A percentile compares a stretch with the other conserved stretches of the same genome.
Conservation (phyloP, 2,113 vertebrate genomes). For the Corvus cornix region DNA sequence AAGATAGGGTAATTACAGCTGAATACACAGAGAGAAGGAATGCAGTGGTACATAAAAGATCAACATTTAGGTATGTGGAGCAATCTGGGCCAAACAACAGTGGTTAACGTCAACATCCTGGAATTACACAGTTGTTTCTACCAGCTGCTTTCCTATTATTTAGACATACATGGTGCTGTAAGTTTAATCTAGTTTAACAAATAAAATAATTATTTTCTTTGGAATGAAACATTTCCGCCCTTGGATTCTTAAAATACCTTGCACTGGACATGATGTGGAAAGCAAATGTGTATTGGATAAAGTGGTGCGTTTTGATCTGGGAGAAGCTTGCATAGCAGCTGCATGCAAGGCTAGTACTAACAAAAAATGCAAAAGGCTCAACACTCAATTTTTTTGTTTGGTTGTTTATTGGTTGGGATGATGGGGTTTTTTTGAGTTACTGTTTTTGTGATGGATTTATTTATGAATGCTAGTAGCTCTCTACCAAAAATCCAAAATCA, state of each 20-base stretch:
- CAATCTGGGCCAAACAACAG: neutral
- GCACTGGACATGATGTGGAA: neutral
- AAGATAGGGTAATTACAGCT: constrained; percentile 70
- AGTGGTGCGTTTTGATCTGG: neutral
- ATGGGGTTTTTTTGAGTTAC: neutral
- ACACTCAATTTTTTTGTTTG: neutral
- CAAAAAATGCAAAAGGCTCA: neutral
- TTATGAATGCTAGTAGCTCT: neutral
- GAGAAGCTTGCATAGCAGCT: neutral
- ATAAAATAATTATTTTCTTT: neutral
- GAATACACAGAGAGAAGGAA: neutral
- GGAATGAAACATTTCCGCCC: neutral
- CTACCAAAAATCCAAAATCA: neutral
- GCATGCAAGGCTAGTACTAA: neutral
- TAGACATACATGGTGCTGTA: neutral
- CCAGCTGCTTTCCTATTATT: neutral
- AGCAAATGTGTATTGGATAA: neutral
- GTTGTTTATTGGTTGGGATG: neutral
- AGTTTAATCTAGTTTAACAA: neutral
- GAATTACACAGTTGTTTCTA: neutral
- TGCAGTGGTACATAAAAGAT: constrained; percentile 11
- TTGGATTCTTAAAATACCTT: neutral
- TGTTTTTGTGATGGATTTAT: neutral
- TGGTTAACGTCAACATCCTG: neutral
- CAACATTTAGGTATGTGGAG: neutral